phyloP scores from a whole-genome alignment of 1,140 invertebrate genomes.

The Belonocnema kinseyi region DNA sequence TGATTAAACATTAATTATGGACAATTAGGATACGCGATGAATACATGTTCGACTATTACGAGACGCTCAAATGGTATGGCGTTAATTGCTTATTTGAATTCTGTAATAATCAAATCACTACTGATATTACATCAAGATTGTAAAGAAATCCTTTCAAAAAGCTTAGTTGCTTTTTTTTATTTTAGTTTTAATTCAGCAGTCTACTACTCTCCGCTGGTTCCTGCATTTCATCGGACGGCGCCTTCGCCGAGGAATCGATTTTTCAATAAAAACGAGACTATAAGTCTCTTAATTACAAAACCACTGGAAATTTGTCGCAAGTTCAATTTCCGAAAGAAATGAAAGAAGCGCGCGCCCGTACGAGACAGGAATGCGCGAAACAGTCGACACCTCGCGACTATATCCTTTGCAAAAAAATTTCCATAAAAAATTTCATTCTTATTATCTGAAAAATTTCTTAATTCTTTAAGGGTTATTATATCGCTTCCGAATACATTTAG shows the following conservation, averaged over 20 bases:
- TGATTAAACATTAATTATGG: neutral
- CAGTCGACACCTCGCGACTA: slow-evolving; percentile 11
- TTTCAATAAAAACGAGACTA: neutral
- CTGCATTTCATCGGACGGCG: slow-evolving; percentile 58
- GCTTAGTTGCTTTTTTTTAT: slow-evolving; percentile 51
- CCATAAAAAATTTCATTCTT: slow-evolving; percentile 19
- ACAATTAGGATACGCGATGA: slow-evolving; percentile 26
- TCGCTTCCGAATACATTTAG: slow-evolving; percentile 72
- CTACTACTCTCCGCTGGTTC: slow-evolving; percentile 64
- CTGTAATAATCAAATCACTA: slow-evolving; percentile 55
- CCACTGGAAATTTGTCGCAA: slow-evolving; percentile 15
- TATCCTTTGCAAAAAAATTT: slow-evolving; percentile 5
- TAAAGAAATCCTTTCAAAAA: slow-evolving; percentile 53
- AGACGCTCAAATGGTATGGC: neutral
- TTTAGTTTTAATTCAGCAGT: slow-evolving; percentile 60
- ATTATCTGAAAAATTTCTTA: slow-evolving; percentile 21
- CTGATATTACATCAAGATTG: slow-evolving; percentile 56
- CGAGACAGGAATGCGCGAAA: slow-evolving; percentile 44
- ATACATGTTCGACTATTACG: slow-evolving; percentile 22
- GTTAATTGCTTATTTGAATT: slow-evolving; percentile 34
- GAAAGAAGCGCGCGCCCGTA: slow-evolving; percentile 31
- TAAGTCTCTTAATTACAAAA: too few relatives aligned
- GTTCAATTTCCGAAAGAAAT: slow-evolving; percentile 29
- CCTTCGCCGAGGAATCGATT: slow-evolving; percentile 30
- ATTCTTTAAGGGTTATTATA: slow-evolving; percentile 66